Base-by-base conservation (phyloP, 2,888 invertebrate species). In the Ormyrus rosae region DNA sequence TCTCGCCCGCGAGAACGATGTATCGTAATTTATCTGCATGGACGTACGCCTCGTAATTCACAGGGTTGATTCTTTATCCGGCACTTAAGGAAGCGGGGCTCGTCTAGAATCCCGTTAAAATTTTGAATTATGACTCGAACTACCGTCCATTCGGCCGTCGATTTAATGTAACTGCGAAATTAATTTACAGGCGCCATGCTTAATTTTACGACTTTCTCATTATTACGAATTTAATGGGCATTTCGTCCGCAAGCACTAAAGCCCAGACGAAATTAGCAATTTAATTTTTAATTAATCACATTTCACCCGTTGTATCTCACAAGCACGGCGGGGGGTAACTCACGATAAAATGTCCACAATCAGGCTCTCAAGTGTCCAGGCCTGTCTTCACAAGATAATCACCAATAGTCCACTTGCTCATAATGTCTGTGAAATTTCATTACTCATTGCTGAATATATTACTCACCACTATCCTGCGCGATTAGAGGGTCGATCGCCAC, bases 401-500 rank as follows among this genome's bases (percentile, higher is more conserved):
- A 68, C 61, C 34, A 34, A 34, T 34, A 34, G 72, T 78, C 73
- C 68, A 68, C 73, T 34, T 34, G 34, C 34, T 34, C 34, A 70
- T 6, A 67, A 11, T 73, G 60, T 78, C 76, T 72, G 69, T 46
- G 68, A 56, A 61, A 63, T 53, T 72, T 50, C n/a, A 58, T 73
- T 82, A 84, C 34, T 34, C 34, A 34, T 34, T 34, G 34, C 34
- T 34, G 34, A 34, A 34, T 34, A 34, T 34, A 34, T 34, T 34
- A 34, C 84, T 83, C 82, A 83, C 90, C 90, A 85, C 78, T 83
- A 89, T 86, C 87, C 86, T 90, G 89, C 87, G 90, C 90, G 87
- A 90, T 86, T 86, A 90, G 89, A 86, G 89, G 88, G 89, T 90
- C 88, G 90, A 90, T 88, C 88, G 89, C 90, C 90, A 90, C 86